phyloP scores from a whole-genome alignment of 92 coral and sea anemone genomes.

The Porites cylindrica region DNA sequence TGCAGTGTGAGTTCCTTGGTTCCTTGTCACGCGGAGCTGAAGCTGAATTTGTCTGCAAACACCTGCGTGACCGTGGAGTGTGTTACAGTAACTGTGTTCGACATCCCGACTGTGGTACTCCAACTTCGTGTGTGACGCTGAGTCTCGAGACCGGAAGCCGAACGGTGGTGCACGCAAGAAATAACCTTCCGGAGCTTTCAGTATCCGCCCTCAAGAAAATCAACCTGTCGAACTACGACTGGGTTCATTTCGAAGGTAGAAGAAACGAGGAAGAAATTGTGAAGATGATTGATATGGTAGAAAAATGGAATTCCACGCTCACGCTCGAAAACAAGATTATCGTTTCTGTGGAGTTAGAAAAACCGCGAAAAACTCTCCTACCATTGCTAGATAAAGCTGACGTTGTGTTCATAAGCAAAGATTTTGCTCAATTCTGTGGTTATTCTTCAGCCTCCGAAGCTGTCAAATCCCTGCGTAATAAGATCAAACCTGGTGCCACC shows the following conservation, averaged over 20 bases:
- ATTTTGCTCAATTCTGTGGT: constrained; percentile 75
- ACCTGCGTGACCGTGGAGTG: constrained; percentile 68
- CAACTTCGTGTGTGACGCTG: constrained; percentile 86
- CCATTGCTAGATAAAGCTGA: constrained; percentile 72
- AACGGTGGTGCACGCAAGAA: constrained; percentile 84
- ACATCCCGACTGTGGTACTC: constrained; percentile 76
- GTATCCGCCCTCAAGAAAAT: constrained; percentile 70
- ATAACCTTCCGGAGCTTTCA: constrained; percentile 75
- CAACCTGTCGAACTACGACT: constrained; percentile 62
- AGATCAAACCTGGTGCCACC: constrained; percentile 49
- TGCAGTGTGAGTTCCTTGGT: constrained; percentile 81
- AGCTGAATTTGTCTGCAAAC: constrained; percentile 69
- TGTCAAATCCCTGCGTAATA: constrained; percentile 54
- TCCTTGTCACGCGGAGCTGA: constrained; percentile 70
- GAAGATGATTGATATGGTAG: constrained; percentile 72
- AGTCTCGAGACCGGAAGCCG: constrained; percentile 82
- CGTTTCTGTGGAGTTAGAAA: constrained; percentile 62
- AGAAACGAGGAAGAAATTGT: constrained; percentile 80
- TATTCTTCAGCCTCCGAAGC: constrained; percentile 71
- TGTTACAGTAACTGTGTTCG: constrained; percentile 63
- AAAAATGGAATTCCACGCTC: constrained; percentile 42
- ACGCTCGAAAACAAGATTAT: constrained; percentile 38
- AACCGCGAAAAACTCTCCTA: constrained; percentile 56
- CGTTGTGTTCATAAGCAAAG: constrained; percentile 84
- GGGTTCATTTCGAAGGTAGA: constrained; percentile 94